Conservation (phyloP, 2,888 invertebrate genomes). For the Vesta saturnalis region DNA sequence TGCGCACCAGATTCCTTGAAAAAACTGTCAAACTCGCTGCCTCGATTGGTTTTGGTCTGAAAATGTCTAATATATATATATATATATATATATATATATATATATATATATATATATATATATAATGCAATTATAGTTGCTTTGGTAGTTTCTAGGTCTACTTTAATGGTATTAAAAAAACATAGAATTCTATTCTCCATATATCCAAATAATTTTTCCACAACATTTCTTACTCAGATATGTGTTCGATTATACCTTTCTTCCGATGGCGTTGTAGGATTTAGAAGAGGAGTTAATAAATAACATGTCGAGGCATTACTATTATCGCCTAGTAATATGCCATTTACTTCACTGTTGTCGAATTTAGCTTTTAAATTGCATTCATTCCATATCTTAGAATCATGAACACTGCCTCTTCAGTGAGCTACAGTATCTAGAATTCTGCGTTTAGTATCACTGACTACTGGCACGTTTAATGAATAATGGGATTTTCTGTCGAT, state of each 20-base stretch:
- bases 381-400: conserved; percentile 28
- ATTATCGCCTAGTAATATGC: background rate
- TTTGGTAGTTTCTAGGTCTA: too few species aligned
- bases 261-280: background rate
- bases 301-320: background rate
- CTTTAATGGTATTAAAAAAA: conserved; percentile 2
- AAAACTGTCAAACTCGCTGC: too few species aligned
- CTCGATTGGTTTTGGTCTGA: too few species aligned
- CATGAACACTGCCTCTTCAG: conserved; percentile 21
- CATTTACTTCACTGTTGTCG: conserved; percentile 2
- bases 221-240: too few species aligned
- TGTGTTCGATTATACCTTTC: background rate
- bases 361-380: background rate
- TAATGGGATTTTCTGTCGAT: background rate
- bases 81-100: too few species aligned
- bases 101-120: too few species aligned
- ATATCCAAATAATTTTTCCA: background rate
- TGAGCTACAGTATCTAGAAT: conserved; percentile 20
- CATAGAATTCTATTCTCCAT: background rate
- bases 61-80: too few species aligned
- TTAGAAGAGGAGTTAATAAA: background rate
- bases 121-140: too few species aligned
- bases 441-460: conserved; percentile 14
- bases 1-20: too few species aligned
- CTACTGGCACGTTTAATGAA: conserved; percentile 6